Evolutionary conservation across 2,888 invertebrate species (phyloP), one percentile per base, ranked within the genome.

Genomic region (Drosophila helvetica): DNA sequence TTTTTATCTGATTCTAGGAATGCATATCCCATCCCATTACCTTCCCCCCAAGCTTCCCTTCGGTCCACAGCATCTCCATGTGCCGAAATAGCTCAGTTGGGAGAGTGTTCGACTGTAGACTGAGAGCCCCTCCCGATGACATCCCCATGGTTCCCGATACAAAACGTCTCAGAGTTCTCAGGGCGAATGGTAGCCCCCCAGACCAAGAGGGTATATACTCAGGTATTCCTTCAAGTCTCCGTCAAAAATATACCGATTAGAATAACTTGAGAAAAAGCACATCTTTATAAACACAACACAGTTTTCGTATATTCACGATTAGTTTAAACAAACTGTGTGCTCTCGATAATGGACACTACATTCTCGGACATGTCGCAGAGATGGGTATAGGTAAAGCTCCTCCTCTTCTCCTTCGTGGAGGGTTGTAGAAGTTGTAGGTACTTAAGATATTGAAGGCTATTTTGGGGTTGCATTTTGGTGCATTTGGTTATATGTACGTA

Each of bases 1-100:
- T 15, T 15, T 5, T 12, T 4, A 33, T 3, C 30, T 10, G 25
- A 6, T 25, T 25, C 6, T 25, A 6, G 6, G 25, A 25, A 7
- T 25, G 7, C 7, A 25, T 25, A 30, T 12, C 30, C 4, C 1
- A 12, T 10, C 9, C 30, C 10, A 10, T 10, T 38, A 15, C 38
- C 38, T 38, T 5, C 33, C 18, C 30, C 18, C 2, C n/a, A 38
- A 10, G 3, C 3, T 45, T 17, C 10, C 19, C 48, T 38, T 30
- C 59, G 58, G 55, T 55, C 55, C 45, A 54, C 15, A 10, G 15
- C 1, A 12, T 12, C 10, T 19, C 1, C 45, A 70, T 25, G 27
- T 38, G 94, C 95, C 95, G 95, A 95, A 95, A 95, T 95, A 95
- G 95, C 95, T 95, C 95, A 95, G 95, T 95, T 95, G 95, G 95